Conservation (phyloP, 2,888 invertebrate species). For the Notocelia uddmanniana region DNA sequence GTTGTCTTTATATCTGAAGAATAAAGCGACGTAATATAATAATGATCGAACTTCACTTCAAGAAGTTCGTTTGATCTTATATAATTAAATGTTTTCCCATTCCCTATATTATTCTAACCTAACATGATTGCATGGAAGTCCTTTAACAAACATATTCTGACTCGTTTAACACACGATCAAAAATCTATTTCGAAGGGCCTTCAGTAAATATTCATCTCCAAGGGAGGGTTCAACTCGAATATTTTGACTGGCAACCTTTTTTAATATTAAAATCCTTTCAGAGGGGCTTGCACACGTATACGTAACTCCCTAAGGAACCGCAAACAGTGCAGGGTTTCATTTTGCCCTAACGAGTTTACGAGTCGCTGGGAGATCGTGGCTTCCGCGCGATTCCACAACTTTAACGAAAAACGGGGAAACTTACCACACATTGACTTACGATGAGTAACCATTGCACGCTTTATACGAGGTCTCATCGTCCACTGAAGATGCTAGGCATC, state of each 20-base stretch:
- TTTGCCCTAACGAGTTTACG: constrained; percentile 46
- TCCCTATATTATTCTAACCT: neutral
- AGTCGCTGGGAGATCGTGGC: constrained; percentile 44
- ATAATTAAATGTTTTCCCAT: neutral
- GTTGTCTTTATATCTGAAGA: too few species aligned
- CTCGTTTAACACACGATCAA: constrained; percentile 45
- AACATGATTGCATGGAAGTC: constrained; percentile 7
- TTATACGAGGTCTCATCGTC: too few species aligned
- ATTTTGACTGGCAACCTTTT: constrained; percentile 49
- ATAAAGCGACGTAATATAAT: too few species aligned
- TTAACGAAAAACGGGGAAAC: constrained; percentile 50
- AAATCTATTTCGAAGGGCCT: constrained; percentile 46
- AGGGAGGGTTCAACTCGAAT: constrained; percentile 41
- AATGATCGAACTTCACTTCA: too few species aligned
- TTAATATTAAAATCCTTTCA: constrained; percentile 51
- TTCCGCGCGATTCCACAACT: constrained; percentile 52
- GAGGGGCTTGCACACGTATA: constrained; percentile 38
- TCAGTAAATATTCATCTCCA: constrained; percentile 48
- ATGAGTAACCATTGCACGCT: constrained; percentile 15
- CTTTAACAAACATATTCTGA: constrained; percentile 31
- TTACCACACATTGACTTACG: constrained; percentile 29
- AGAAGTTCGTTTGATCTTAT: too few species aligned
- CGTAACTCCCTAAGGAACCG: constrained; percentile 47
- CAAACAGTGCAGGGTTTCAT: constrained; percentile 48
- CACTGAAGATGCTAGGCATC: neutral